Percentiles rank a stretch among this genome's conserved stretches.
phyloP scores from a whole-genome alignment of 2,888 invertebrate genomes.

The Chloromyia formosa region DNA sequence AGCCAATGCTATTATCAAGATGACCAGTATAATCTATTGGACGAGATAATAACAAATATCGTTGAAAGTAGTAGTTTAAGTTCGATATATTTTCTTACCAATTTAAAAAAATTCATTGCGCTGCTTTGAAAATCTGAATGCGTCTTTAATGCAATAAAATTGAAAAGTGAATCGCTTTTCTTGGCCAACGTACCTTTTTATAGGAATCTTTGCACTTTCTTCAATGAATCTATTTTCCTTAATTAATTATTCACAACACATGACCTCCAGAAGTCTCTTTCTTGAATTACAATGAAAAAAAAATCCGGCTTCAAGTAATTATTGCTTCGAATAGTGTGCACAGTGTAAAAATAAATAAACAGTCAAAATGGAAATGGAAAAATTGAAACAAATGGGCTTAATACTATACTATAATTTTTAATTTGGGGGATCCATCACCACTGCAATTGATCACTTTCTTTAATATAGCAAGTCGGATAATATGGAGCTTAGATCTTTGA shows the following conservation, averaged over 20 bases:
- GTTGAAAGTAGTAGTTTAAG: too few species aligned
- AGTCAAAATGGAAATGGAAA: too few species aligned
- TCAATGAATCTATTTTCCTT: conserved; percentile 3
- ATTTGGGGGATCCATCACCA: too few species aligned
- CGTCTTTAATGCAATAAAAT: conserved; percentile 14
- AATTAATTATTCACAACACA: conserved; percentile 33
- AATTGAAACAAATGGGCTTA: too few species aligned
- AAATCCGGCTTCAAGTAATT: conserved; percentile 6
- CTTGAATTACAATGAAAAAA: conserved; percentile 33
- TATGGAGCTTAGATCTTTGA: too few species aligned
- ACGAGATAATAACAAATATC: background rate
- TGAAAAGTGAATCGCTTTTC: conserved; percentile 4
- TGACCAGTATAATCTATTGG: background rate
- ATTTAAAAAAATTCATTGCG: background rate
- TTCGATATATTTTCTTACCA: background rate
- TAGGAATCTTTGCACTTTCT: conserved; percentile 29
- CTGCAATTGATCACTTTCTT: too few species aligned
- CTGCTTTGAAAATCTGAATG: conserved; percentile 1
- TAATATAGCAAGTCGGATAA: too few species aligned
- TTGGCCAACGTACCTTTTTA: conserved; percentile 7
- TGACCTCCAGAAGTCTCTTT: conserved; percentile 7
- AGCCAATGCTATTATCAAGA: background rate
- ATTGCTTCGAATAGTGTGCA: background rate
- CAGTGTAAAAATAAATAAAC: too few species aligned
- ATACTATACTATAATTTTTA: too few species aligned